phyloP scores from a whole-genome alignment of 2,888 invertebrate genomes.

The Baronia brevicornis region DNA sequence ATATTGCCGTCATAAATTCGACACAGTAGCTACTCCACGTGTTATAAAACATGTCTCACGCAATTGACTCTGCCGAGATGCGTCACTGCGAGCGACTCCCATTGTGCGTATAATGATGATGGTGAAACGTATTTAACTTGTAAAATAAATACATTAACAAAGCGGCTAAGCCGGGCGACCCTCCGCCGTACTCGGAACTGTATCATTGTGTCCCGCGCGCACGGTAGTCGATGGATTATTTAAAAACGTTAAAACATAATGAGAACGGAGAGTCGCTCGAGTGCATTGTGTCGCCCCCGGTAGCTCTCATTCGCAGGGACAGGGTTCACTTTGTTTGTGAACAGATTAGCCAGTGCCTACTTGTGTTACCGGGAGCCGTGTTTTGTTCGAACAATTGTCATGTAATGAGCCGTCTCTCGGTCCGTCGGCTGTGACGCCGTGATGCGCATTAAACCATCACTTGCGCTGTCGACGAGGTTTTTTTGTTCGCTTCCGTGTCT shows the following conservation, averaged over 20 bases:
- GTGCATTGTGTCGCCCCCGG: constrained; percentile 4
- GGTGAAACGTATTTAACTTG: too few relatives aligned
- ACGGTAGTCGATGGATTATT: constrained; percentile 4
- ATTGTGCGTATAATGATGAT: too few relatives aligned
- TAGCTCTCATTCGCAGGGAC: too few relatives aligned
- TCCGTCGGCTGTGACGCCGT: background rate
- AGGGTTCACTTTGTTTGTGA: too few relatives aligned
- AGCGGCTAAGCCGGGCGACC: background rate
- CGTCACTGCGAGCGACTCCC: too few relatives aligned
- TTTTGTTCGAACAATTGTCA: constrained; percentile 7
- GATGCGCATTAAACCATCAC: constrained; percentile 1
- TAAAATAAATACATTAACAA: too few relatives aligned
- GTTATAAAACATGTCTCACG: too few relatives aligned
- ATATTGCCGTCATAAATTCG: too few relatives aligned
- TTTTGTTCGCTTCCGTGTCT: background rate
- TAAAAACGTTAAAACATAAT: constrained; percentile 8
- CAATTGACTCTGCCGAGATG: too few relatives aligned
- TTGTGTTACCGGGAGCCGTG: constrained; percentile 1
- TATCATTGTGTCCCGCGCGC: background rate
- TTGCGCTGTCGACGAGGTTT: background rate
- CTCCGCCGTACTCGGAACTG: too few relatives aligned
- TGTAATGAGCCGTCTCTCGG: background rate
- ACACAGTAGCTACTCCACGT: too few relatives aligned
- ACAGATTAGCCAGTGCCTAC: too few relatives aligned
- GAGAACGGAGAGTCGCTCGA: constrained; percentile 1